Evolutionary conservation across 2,888 invertebrate species (phyloP).

Genomic region (Harpalus rufipes): DNA sequence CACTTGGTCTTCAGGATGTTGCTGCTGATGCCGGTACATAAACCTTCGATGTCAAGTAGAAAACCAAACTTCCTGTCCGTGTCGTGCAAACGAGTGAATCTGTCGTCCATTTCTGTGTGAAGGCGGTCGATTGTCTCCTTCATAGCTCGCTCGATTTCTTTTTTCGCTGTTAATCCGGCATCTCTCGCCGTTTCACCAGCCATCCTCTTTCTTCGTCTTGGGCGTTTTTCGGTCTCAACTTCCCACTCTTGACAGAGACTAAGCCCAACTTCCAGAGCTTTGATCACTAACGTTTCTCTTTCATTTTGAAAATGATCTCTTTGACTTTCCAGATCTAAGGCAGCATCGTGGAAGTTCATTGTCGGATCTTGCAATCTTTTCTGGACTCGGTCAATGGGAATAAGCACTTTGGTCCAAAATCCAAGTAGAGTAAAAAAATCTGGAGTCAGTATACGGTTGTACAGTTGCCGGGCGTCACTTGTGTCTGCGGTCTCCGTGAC

Average conservation of each 20-base stretch:
- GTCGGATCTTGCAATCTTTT: constrained; percentile 37
- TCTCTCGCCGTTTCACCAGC: constrained; percentile 34
- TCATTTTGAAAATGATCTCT: constrained; percentile 37
- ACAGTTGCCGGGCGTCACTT: constrained; percentile 43
- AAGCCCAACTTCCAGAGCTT: constrained; percentile 22
- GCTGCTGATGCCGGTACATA: background rate
- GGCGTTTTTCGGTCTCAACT: constrained; percentile 25
- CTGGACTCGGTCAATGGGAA: constrained; percentile 31
- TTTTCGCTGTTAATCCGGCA: constrained; percentile 21
- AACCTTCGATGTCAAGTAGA: constrained; percentile 12
- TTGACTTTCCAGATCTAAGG: constrained; percentile 24
- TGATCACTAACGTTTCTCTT: constrained; percentile 6
- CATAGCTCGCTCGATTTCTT: constrained; percentile 35
- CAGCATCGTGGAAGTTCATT: constrained; percentile 46
- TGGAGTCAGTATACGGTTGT: constrained; percentile 14
- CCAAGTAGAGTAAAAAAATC: constrained; percentile 23
- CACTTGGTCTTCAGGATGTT: constrained; percentile 7
- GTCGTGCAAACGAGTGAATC: constrained; percentile 23
- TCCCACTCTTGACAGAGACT: constrained; percentile 35
- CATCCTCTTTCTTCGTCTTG: constrained; percentile 27
- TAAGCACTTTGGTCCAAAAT: constrained; percentile 4
- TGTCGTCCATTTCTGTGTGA: constrained; percentile 1
- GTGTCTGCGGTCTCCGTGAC: constrained; percentile 8
- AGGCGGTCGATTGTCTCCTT: constrained; percentile 25
- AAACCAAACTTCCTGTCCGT: constrained; percentile 43